Evolutionary conservation across 1,140 invertebrate genomes (phyloP), one percentile per base, ranked within the genome.

Genomic region (Drepana arcuata): DNA sequence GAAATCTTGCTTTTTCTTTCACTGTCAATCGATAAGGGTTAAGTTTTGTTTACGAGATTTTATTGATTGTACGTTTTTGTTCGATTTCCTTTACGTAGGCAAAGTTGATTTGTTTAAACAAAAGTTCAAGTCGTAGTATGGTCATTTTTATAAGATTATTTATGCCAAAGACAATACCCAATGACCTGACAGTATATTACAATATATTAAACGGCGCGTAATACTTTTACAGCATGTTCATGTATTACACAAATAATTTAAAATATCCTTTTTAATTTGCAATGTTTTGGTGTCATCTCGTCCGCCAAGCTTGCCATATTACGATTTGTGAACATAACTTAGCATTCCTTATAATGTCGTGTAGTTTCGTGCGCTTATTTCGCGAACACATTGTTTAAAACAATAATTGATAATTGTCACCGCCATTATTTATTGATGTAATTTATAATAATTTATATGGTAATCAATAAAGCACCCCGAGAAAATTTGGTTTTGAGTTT

Each of bases 371-470:
- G n/a, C n/a, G n/a, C n/a, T n/a, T n/a, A n/a, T n/a, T n/a, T n/a
- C n/a, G n/a, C n/a, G n/a, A n/a, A n/a, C n/a, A n/a, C n/a, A n/a
- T n/a, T n/a, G n/a, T n/a, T n/a, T n/a, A 10, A 7, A 24, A 32
- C 3, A 25, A 26, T 16, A 15, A 26, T 25, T 34, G 23, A 57
- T 49, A 45, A 45, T 58, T 59, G 61, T 71, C 43, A 56, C 50
- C 55, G 50, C 47, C 34, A 55, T 59, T 68, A 72, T 72, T 75
- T 75, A 75, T 75, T 75, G 52, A 59, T 66, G 34, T 72, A 65
- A 72, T 70, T 66, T 75, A 60, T 75, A 65, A 64, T 73, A 65
- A 75, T 75, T 75, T 75, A 72, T 72, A 67, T 56, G 51, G 34
- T 74, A 65, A 53, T 55, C 39, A 73, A 71, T 72, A 68, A 73